phyloP scores from a whole-genome alignment of 2,797 vertebrate species.

The Catharus ustulatus region DNA sequence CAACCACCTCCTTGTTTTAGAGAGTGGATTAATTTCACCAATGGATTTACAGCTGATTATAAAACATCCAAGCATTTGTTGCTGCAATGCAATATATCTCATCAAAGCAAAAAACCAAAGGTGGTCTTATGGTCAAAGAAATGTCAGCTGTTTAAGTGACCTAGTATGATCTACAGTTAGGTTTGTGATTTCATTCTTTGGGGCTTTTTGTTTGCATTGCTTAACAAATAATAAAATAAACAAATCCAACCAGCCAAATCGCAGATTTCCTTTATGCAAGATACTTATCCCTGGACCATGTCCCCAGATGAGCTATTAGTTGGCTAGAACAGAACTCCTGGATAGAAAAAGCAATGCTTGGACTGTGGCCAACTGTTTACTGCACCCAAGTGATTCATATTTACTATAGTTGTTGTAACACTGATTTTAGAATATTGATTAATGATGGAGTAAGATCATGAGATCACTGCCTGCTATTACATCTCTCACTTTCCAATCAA shows the following conservation, averaged over 20 bases:
- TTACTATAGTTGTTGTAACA: neutral
- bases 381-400: slow-evolving; percentile 13
- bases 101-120: neutral
- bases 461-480: neutral
- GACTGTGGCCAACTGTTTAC: slow-evolving; percentile 11
- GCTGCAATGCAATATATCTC: neutral
- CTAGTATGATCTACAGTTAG: neutral
- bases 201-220: neutral
- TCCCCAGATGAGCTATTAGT: neutral
- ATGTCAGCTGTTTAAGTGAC: neutral
- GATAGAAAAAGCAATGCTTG: neutral
- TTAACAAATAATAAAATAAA: neutral
- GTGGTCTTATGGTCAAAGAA: neutral
- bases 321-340: neutral
- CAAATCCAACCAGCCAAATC: neutral
- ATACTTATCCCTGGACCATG: neutral
- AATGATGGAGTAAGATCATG: neutral
- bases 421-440: slow-evolving; percentile 41
- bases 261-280: neutral
- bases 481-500: neutral
- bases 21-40: neutral
- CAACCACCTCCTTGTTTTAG: neutral
- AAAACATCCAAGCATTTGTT: neutral
- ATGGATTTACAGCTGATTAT: neutral
- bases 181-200: neutral